phyloP scores from a whole-genome alignment of 2,113 vertebrate species.

The Fregetta grallaria region DNA sequence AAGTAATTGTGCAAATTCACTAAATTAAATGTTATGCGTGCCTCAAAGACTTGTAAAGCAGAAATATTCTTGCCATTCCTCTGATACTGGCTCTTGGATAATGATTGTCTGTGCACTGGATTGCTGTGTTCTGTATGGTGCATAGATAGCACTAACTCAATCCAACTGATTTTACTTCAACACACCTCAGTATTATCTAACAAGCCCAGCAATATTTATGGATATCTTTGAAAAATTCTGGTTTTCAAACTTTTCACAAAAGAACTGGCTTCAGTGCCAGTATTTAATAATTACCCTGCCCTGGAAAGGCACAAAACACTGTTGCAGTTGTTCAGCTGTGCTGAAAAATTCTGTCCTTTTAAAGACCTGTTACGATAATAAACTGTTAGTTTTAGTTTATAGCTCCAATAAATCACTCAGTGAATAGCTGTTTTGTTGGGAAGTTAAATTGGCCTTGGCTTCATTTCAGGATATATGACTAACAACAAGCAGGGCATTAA shows the following conservation, averaged over 20 bases:
- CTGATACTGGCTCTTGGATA: background rate
- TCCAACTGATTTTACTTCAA: background rate
- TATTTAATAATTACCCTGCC: conserved; percentile 36
- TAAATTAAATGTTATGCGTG: background rate
- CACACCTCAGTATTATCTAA: background rate
- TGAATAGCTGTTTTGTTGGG: conserved; percentile 69
- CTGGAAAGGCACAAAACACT: conserved; percentile 53
- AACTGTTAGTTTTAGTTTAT: conserved; percentile 71
- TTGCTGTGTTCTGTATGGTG: background rate
- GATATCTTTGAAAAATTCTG: background rate
- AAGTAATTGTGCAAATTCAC: background rate
- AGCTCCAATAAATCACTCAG: conserved; percentile 57
- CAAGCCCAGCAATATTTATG: background rate
- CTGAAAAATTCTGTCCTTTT: conserved; percentile 60
- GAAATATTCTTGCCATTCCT: background rate
- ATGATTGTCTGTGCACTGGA: background rate
- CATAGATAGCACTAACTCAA: background rate
- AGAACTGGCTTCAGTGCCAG: background rate
- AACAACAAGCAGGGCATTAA: conserved; percentile 65
- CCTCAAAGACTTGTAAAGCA: background rate
- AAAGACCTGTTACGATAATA: conserved; percentile 63
- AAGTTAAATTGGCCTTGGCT: conserved; percentile 66
- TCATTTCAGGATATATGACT: conserved; percentile 62
- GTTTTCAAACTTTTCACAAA: conserved; percentile 42
- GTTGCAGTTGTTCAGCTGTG: conserved; percentile 52